Conservation (phyloP, 2,888 invertebrate genomes). For the Spicauda simplicius region DNA sequence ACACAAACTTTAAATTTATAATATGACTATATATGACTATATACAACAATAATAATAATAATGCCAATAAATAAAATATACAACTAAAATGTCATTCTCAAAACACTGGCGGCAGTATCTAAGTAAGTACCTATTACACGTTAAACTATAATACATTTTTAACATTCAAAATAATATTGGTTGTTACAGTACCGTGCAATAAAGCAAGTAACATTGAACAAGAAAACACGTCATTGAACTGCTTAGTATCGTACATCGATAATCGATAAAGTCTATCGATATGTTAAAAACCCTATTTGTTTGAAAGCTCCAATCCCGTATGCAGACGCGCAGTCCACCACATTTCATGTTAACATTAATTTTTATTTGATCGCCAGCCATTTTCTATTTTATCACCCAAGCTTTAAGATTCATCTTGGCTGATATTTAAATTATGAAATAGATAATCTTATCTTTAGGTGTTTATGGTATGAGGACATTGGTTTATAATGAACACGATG, state of each 20-base stretch:
- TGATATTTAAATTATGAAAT: neutral
- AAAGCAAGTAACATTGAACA: too few relatives aligned
- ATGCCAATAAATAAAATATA: too few relatives aligned
- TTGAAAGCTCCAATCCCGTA: conserved; percentile 36
- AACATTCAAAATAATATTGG: too few relatives aligned
- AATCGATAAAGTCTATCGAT: conserved; percentile 30
- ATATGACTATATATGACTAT: too few relatives aligned
- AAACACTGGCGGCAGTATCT: too few relatives aligned
- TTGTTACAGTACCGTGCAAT: too few relatives aligned
- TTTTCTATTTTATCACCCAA: conserved; percentile 16
- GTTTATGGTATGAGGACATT: conserved; percentile 4
- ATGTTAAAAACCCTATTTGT: conserved; percentile 5
- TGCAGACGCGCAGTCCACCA: conserved; percentile 26
- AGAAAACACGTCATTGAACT: too few relatives aligned
- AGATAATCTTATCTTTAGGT: neutral
- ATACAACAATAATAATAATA: too few relatives aligned
- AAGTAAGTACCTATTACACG: too few relatives aligned
- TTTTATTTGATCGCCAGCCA: conserved; percentile 22
- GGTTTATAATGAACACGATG: neutral
- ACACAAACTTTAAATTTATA: too few relatives aligned
- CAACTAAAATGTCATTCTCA: too few relatives aligned
- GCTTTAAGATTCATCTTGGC: conserved; percentile 15
- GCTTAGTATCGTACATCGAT: neutral
- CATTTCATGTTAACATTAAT: conserved; percentile 31
- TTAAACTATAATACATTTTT: too few relatives aligned